Evolutionary conservation across 2,113 vertebrate genomes (phyloP), one percentile per base, ranked within the genome.

Genomic region (Leptocoma aspasia): DNA sequence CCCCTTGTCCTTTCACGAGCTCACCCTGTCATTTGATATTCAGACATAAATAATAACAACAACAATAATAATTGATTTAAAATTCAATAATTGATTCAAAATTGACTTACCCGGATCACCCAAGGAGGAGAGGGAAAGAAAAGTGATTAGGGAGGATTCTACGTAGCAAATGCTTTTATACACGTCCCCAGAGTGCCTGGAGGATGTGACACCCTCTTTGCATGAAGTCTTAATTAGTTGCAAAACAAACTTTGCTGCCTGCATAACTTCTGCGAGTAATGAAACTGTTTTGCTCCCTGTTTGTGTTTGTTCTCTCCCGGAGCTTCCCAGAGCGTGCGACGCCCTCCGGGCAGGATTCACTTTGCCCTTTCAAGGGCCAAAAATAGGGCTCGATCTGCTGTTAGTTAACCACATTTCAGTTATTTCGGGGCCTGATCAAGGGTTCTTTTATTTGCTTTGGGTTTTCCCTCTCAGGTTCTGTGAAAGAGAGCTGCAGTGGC

Each of bases 131-230:
- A 91, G 86, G 64, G 63, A 83, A 90, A 86, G 96, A 93, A 88
- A 94, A 96, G 82, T 47, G 96, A 95, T 93, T 77, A 66, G 86
- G 86, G 50, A 90, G 60, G 81, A 54, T 86, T 73, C 92, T 65
- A 73, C 9, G 82, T 82, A 81, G 95, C 95, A 82, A 90, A 95
- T 70, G 96, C 95, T 97, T 96, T 97, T 97, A 96, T 97, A 97
- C 80, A 42, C 92, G 65, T 77, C 82, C 88, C 68, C 82, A 33
- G 42, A 93, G 75, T 47, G 96, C 96, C 96, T 86, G 96, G 89
- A 83, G 96, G 94, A 97, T 90, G 96, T 96, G 95, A 97, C 96
- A 97, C 95, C 95, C 95, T 95, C 71, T 95, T 88, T 94, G 94
- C 96, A 95, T 73, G 86, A 65, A 90, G 68, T 94, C 90, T 93